Evolutionary conservation across 2,797 vertebrate species (phyloP).

Genomic region (Novumbra hubbsi): DNA sequence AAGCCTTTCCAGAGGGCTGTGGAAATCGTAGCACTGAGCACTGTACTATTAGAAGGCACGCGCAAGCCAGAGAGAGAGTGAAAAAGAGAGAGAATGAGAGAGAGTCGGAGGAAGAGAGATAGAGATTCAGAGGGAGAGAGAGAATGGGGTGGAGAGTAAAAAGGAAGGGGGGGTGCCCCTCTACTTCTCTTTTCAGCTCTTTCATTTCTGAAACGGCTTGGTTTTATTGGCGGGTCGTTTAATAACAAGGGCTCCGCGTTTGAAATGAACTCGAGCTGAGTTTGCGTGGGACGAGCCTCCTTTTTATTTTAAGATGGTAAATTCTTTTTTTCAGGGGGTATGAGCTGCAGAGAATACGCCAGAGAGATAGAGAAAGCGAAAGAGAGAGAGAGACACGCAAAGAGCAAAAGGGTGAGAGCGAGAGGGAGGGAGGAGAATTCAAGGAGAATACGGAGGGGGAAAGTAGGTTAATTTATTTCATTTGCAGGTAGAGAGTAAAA

Average conservation of each 20-base stretch:
- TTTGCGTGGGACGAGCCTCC: conserved; percentile 67
- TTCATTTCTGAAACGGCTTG: conserved; percentile 72
- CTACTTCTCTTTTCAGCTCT: conserved; percentile 72
- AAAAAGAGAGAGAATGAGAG: conserved; percentile 40
- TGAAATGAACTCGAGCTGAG: conserved; percentile 70
- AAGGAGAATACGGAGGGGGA: conserved; percentile 31
- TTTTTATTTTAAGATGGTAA: conserved; percentile 71
- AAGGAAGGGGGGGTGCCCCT: conserved; percentile 52
- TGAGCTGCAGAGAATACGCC: conserved; percentile 20
- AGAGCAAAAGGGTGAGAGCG: conserved; percentile 53
- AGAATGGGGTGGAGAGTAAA: conserved; percentile 37
- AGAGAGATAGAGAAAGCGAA: not conserved
- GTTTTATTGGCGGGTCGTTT: conserved; percentile 78
- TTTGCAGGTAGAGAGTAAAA: too few species aligned
- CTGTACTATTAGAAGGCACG: conserved; percentile 13
- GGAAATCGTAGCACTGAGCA: not conserved
- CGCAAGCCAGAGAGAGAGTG: conserved; percentile 34
- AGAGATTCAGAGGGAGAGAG: conserved; percentile 38
- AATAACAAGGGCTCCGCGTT: conserved; percentile 74
- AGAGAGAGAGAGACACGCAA: not conserved
- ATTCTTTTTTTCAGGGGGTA: conserved; percentile 65
- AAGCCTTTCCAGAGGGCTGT: conserved; percentile 27
- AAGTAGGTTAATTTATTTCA: too few species aligned
- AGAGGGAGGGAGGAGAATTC: conserved; percentile 30
- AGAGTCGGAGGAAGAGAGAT: conserved; percentile 12